These are phyloP conservation scores for Hedya salicella DNA, from an alignment of 2,888 invertebrate species.

Conservation along the genomic window DNA sequence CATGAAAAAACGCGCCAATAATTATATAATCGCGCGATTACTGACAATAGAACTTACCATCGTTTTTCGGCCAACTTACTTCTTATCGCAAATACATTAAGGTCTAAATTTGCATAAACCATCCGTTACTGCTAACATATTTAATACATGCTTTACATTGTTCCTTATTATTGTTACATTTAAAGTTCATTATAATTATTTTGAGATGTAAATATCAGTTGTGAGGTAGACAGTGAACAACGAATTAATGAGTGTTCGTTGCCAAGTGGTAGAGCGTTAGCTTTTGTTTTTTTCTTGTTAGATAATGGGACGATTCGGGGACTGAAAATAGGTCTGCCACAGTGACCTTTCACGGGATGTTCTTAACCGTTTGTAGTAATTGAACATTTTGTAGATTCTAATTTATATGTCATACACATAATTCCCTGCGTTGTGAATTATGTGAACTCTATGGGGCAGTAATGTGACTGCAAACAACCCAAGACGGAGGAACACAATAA, in stretches of 20 bases:
- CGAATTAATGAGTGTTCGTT: no score
- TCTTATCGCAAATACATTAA: background rate
- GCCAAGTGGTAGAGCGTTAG: constrained; percentile 19
- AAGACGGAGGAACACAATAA: no score
- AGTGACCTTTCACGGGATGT: constrained; percentile 9
- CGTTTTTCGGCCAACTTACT: background rate
- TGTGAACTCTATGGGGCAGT: no score
- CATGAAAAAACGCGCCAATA: constrained; percentile 5
- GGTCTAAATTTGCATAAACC: background rate
- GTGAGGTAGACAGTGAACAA: background rate
- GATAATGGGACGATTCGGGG: constrained; percentile 19
- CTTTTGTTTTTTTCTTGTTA: constrained; percentile 28
- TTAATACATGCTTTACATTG: constrained; percentile 1
- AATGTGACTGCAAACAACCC: no score
- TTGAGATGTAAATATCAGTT: background rate
- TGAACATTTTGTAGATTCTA: no score
- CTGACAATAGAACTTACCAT: background rate
- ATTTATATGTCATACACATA: no score
- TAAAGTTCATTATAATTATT: constrained; percentile 8
- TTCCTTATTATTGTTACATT: background rate
- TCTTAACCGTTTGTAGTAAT: background rate
- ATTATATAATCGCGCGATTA: constrained; percentile 24
- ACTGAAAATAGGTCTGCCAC: constrained; percentile 9
- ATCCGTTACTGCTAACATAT: background rate
- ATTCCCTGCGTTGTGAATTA: no score